These are phyloP conservation scores for Macaria notata DNA, from an alignment of 2,888 invertebrate species.

Conservation along the genomic window DNA sequence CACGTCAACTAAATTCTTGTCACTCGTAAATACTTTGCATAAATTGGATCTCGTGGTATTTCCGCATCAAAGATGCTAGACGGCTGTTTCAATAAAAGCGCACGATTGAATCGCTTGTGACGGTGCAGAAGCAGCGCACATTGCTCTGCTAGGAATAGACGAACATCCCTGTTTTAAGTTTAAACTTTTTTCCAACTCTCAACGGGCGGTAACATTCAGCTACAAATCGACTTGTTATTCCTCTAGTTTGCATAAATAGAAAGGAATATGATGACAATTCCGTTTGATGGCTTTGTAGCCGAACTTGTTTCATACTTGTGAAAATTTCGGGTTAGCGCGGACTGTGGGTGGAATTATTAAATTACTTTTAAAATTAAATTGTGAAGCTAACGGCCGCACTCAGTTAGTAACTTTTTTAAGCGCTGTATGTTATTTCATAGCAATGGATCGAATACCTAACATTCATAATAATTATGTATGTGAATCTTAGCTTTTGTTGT, in stretches of 20 bases:
- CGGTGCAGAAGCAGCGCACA: constrained; percentile 55
- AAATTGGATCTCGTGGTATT: constrained; percentile 71
- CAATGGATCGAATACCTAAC: too few species aligned
- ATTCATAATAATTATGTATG: too few species aligned
- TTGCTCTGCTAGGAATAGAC: constrained; percentile 36
- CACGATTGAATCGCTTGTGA: constrained; percentile 74
- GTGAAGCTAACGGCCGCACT: too few species aligned
- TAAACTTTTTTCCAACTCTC: constrained; percentile 39
- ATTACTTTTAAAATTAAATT: constrained; percentile 3
- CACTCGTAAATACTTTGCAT: constrained; percentile 78
- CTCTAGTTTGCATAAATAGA: constrained; percentile 48
- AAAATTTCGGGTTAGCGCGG: constrained; percentile 15
- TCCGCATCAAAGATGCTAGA: constrained; percentile 71
- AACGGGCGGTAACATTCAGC: constrained; percentile 40
- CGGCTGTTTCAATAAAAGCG: constrained; percentile 71
- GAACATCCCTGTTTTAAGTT: constrained; percentile 45
- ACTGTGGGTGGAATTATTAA: constrained; percentile 11
- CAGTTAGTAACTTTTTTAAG: too few species aligned
- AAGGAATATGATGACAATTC: constrained; percentile 43
- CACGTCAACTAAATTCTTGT: constrained; percentile 74
- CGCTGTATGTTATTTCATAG: too few species aligned
- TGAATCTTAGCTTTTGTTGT: too few species aligned
- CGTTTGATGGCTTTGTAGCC: constrained; percentile 35
- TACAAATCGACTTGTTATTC: constrained; percentile 52
- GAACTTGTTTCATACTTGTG: constrained; percentile 26